Percentiles rank a stretch among this genome's conserved stretches.
These are phyloP conservation scores for Embidobia sp. DNA, from an alignment of 2,888 invertebrate genomes.

Conservation along the genomic window DNA sequence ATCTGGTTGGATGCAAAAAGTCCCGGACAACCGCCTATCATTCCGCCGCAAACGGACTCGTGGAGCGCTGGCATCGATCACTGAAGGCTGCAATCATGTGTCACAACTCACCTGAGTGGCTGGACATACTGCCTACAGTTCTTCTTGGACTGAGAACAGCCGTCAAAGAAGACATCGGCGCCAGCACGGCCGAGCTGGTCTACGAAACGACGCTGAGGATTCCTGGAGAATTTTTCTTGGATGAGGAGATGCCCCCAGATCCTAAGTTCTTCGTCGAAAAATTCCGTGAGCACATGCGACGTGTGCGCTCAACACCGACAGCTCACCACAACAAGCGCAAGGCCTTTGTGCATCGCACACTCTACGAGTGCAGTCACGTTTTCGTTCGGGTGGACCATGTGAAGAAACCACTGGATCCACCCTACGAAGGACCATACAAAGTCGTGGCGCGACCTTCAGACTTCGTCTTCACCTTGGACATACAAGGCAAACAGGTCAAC, in stretches of 20 bases:
- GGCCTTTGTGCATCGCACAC: neutral
- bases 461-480: no score
- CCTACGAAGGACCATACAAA: constrained; percentile 2
- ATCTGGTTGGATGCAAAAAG: constrained; percentile 44
- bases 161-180: constrained; percentile 52
- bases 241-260: neutral
- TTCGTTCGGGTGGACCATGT: neutral
- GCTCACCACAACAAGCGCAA: neutral
- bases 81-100: constrained; percentile 69
- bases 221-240: neutral
- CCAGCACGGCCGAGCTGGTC: neutral
- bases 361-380: neutral
- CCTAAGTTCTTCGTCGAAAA: neutral
- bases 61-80: constrained; percentile 70
- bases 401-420: neutral
- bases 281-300: neutral
- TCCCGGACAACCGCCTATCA: constrained; percentile 62
- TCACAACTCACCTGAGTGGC: constrained; percentile 55
- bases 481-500: no score
- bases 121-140: constrained; percentile 59
- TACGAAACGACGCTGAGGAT: neutral
- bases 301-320: neutral
- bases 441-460: no score
- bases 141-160: constrained; percentile 56
- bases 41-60: constrained; percentile 52